phyloP scores from a whole-genome alignment of 2,797 vertebrate species.

The Paratrypauchen microcephalus region DNA sequence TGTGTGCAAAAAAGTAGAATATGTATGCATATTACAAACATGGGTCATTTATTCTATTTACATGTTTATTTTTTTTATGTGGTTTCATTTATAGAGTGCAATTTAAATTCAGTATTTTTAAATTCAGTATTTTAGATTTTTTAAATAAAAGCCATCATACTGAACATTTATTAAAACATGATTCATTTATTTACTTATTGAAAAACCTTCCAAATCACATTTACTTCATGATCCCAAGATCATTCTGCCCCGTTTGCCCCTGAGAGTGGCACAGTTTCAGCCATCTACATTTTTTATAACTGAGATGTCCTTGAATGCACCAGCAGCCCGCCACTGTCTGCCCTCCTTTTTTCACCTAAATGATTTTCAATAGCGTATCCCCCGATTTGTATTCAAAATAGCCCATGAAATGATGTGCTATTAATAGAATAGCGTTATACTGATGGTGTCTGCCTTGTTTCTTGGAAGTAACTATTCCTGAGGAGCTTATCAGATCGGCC shows the following conservation, averaged over 20 bases:
- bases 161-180: neutral
- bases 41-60: neutral
- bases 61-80: neutral
- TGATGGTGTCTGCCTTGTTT: constrained; percentile 5
- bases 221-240: constrained; percentile 6
- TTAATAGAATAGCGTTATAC: neutral
- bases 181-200: neutral
- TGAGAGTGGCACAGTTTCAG: neutral
- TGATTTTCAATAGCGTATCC: constrained; percentile 2
- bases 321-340: neutral
- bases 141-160: neutral
- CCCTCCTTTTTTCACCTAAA: constrained; percentile 2
- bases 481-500: constrained; percentile 33
- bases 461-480: constrained; percentile 26
- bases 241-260: neutral
- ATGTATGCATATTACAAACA: neutral
- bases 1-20: neutral
- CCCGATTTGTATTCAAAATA: neutral
- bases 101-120: neutral
- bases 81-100: neutral
- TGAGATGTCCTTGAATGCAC: constrained; percentile 24
- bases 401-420: neutral
- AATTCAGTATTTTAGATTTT: neutral
- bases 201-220: neutral
- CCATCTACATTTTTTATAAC: constrained; percentile 1